These are phyloP conservation scores for Cacatua alba DNA, from an alignment of 2,113 vertebrate species.

Conservation along the genomic window DNA sequence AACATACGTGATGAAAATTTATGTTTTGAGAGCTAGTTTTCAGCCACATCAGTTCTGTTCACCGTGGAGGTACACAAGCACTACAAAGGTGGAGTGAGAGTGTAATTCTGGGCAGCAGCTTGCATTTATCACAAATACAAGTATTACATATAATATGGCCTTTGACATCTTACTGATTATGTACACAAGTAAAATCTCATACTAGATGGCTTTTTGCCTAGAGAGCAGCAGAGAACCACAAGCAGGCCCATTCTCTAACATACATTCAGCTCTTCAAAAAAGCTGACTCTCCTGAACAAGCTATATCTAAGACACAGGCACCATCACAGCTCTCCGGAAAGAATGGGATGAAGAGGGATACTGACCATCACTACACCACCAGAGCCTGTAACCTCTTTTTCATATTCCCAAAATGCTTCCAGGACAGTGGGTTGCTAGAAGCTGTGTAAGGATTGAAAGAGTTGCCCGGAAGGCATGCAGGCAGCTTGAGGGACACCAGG, in stretches of 20 bases:
- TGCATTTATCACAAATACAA: neutral
- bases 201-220: neutral
- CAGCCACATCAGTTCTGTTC: neutral
- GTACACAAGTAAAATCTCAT: neutral
- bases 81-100: neutral
- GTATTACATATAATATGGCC: accelerated
- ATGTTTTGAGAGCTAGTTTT: neutral
- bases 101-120: neutral
- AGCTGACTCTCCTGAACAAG: neutral
- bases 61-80: neutral
- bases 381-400: neutral
- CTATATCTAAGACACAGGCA: neutral
- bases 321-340: neutral
- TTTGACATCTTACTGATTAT: neutral
- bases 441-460: neutral
- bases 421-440: accelerated
- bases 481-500: neutral
- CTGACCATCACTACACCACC: neutral
- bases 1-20: neutral
- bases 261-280: neutral
- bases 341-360: neutral
- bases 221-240: neutral
- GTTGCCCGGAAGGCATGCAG: neutral
- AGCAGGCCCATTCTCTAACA: neutral
- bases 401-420: neutral